Percentiles rank a stretch among this genome's conserved stretches.
These are phyloP conservation scores for Drosophila neocordata DNA, from an alignment of 1,140 invertebrate species.

Conservation along the genomic window DNA sequence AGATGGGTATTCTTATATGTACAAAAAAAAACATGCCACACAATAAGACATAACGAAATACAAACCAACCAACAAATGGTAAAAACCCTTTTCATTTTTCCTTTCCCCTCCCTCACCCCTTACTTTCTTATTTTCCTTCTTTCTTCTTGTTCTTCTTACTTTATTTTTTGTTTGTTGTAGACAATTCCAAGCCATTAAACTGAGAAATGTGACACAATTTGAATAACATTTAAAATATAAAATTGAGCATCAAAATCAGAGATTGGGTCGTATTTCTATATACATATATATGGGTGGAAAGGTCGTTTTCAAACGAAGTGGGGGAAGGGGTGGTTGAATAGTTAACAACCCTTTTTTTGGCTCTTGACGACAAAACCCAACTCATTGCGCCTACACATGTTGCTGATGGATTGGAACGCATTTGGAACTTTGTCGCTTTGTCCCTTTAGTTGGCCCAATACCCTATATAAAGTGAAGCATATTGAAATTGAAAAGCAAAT, in stretches of 20 bases:
- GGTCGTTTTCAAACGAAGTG: not conserved
- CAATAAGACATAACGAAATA: conserved; percentile 6
- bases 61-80: conserved; percentile 9
- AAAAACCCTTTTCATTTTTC: conserved; percentile 31
- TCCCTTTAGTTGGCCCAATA: conserved; percentile 1
- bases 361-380: conserved; percentile 9
- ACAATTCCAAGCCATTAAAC: conserved; percentile 78
- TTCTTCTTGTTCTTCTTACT: not conserved
- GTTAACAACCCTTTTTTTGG: conserved; percentile 28
- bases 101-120: not conserved
- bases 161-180: not conserved
- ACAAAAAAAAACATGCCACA: conserved; percentile 41
- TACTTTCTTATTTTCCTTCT: too few relatives aligned
- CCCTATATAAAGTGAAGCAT: not conserved
- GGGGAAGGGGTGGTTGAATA: conserved; percentile 9
- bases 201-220: conserved; percentile 80
- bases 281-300: too few relatives aligned
- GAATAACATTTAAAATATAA: conserved; percentile 81
- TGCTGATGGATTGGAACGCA: conserved; percentile 38
- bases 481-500: not conserved
- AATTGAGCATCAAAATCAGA: conserved; percentile 67
- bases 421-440: conserved; percentile 15
- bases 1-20: too few relatives aligned
- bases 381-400: conserved; percentile 47
- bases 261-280: conserved; percentile 29